Percentiles rank a stretch among this genome's conserved stretches.
phyloP scores from a whole-genome alignment of 1,140 invertebrate species.

The Thaumetopoea pityocampa region DNA sequence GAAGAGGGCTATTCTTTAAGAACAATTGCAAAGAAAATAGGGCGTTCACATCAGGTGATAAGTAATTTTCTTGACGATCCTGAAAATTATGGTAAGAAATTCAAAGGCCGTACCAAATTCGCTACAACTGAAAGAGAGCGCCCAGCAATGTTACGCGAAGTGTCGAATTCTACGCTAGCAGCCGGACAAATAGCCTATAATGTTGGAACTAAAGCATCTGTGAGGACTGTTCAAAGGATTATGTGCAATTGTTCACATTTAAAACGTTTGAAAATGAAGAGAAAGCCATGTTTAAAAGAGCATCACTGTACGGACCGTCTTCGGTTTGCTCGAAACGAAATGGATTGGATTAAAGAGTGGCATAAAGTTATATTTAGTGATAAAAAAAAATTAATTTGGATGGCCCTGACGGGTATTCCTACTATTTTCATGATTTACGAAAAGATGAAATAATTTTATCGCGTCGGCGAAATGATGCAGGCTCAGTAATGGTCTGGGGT shows the following conservation, averaged over 20 bases:
- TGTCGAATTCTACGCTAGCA: conserved; percentile 1
- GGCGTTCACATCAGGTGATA: conserved; percentile 1
- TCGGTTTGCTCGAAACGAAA: conserved; percentile 1
- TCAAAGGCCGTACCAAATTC: conserved; percentile 3
- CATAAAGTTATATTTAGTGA: conserved; percentile 3
- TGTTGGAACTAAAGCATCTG: conserved; percentile 3
- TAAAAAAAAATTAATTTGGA: conserved; percentile 6
- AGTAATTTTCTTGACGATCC: conserved; percentile 3
- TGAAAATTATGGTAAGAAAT: conserved; percentile 2
- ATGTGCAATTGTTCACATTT: conserved; percentile 1
- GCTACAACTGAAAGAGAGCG: conserved; percentile 1
- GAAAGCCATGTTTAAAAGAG: conserved; percentile 3
- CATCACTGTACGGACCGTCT: conserved; percentile 2
- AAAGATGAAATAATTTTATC: conserved; percentile 11
- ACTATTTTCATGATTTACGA: conserved; percentile 14
- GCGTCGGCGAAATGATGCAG: conserved; percentile 5
- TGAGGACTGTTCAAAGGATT: conserved; percentile 3
- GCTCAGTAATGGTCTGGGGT: conserved; percentile 2
- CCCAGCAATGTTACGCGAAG: conserved; percentile 2
- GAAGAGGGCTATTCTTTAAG: conserved; percentile 3
- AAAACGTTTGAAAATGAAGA: conserved; percentile 3
- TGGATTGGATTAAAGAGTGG: conserved; percentile 1
- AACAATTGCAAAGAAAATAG: conserved; percentile 1
- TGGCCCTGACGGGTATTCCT: conserved; percentile 8
- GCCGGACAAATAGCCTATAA: conserved; percentile 1